Percentiles rank a stretch among this genome's conserved stretches.
phyloP scores from a whole-genome alignment of 2,113 vertebrate species.

The Bos javanicus region DNA sequence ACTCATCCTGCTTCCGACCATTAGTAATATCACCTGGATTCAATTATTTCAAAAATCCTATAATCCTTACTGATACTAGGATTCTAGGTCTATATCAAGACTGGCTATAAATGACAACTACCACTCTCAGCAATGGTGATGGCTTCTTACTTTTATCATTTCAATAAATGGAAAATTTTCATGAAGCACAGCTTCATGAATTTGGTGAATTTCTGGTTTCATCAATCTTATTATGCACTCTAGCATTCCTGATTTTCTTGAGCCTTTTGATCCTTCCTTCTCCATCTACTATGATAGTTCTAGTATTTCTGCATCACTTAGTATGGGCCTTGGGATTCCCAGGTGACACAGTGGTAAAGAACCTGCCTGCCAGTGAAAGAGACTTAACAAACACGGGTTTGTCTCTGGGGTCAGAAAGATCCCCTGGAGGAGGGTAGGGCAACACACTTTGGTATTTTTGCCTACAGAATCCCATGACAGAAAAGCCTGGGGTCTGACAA shows the following conservation, averaged over 20 bases:
- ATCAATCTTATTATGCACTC: neutral
- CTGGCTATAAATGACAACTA: neutral
- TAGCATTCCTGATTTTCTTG: neutral
- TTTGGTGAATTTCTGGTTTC: neutral
- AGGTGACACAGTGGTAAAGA: neutral
- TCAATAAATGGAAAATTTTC: neutral
- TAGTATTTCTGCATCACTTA: neutral
- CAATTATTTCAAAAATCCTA: neutral
- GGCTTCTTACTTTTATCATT: neutral
- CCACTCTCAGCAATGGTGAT: neutral
- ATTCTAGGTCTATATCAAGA: neutral
- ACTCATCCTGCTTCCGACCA: neutral
- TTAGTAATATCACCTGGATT: neutral
- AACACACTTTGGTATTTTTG: neutral
- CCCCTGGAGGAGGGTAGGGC: neutral
- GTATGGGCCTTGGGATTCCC: neutral
- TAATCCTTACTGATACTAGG: neutral
- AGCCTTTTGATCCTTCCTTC: neutral
- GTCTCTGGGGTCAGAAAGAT: neutral
- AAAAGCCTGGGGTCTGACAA: neutral
- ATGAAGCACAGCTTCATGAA: neutral
- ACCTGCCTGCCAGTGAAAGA: neutral
- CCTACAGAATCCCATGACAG: neutral
- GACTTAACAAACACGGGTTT: neutral
- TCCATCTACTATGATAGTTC: neutral